Evolutionary conservation across 1,140 invertebrate genomes (phyloP).

Genomic region (Pachypeltis micranthus): DNA sequence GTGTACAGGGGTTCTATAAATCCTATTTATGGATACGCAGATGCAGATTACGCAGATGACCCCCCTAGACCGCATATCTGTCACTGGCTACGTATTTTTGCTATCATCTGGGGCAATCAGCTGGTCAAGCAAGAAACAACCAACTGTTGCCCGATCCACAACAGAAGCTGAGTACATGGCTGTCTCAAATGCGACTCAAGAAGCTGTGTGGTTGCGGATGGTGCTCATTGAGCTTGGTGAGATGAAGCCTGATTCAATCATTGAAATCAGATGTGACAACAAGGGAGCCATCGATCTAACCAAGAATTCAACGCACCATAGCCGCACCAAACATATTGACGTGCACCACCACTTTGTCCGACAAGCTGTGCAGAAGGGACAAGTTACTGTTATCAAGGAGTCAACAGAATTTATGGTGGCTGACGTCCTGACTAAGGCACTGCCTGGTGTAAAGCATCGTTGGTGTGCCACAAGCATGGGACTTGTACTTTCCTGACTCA

Average conservation of each 20-base stretch:
- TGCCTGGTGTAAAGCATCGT: slow-evolving; percentile 6
- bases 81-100: slow-evolving; percentile 26
- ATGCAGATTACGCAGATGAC: slow-evolving; percentile 33
- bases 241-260: not conserved
- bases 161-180: slow-evolving; percentile 31
- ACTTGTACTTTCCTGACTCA: not conserved
- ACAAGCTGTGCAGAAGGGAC: slow-evolving; percentile 10
- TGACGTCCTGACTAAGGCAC: slow-evolving; percentile 12
- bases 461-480: not conserved
- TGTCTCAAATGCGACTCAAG: slow-evolving; percentile 26
- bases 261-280: slow-evolving; percentile 28
- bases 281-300: slow-evolving; percentile 28
- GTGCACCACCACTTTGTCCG: slow-evolving; percentile 31
- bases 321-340: slow-evolving; percentile 32
- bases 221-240: slow-evolving; percentile 18
- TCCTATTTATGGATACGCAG: slow-evolving; percentile 29
- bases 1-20: slow-evolving; percentile 20
- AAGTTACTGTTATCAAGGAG: not conserved
- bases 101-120: slow-evolving; percentile 24
- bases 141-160: slow-evolving; percentile 26
- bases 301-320: slow-evolving; percentile 26
- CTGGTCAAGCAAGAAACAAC: slow-evolving; percentile 28
- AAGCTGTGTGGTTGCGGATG: slow-evolving; percentile 19
- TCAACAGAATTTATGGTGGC: slow-evolving; percentile 11
- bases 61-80: slow-evolving; percentile 29